phyloP scores from a whole-genome alignment of 2,113 vertebrate genomes.

The Solea senegalensis region DNA sequence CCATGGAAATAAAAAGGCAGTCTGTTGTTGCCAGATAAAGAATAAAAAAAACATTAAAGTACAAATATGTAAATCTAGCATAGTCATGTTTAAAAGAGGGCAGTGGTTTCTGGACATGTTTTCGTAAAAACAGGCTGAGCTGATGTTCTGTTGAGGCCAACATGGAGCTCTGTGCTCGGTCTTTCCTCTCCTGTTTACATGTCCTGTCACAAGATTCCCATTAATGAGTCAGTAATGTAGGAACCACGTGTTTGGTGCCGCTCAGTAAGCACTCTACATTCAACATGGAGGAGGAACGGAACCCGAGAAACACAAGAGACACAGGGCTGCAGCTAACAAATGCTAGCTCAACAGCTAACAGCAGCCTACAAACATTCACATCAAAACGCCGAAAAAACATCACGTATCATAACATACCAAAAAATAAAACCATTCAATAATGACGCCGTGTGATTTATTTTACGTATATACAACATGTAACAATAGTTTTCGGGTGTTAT shows the following conservation, averaged over 20 bases:
- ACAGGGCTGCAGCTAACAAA: constrained; percentile 35
- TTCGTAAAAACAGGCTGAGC: constrained; percentile 24
- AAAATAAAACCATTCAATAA: too few species aligned
- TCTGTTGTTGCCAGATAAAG: neutral
- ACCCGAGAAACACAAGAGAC: neutral
- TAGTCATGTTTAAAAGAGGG: constrained; percentile 18
- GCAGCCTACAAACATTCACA: constrained; percentile 19
- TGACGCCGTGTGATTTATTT: too few species aligned
- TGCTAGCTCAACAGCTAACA: constrained; percentile 46
- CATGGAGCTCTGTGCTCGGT: constrained; percentile 16
- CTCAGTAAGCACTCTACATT: constrained; percentile 50
- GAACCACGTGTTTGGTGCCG: constrained; percentile 70
- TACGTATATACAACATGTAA: too few species aligned
- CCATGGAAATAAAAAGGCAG: neutral
- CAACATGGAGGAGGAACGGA: constrained; percentile 64
- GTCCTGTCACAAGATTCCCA: constrained; percentile 71
- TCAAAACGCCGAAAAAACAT: neutral
- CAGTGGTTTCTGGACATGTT: constrained; percentile 4
- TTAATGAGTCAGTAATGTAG: constrained; percentile 72
- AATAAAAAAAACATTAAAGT: neutral
- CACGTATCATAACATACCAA: neutral
- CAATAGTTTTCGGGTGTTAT: too few species aligned
- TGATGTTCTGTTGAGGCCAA: neutral
- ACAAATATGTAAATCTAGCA: constrained; percentile 28
- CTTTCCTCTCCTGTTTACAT: constrained; percentile 49